These are phyloP conservation scores for Rhabdornis inornatus DNA, from an alignment of 2,113 vertebrate species.

Conservation along the genomic window DNA sequence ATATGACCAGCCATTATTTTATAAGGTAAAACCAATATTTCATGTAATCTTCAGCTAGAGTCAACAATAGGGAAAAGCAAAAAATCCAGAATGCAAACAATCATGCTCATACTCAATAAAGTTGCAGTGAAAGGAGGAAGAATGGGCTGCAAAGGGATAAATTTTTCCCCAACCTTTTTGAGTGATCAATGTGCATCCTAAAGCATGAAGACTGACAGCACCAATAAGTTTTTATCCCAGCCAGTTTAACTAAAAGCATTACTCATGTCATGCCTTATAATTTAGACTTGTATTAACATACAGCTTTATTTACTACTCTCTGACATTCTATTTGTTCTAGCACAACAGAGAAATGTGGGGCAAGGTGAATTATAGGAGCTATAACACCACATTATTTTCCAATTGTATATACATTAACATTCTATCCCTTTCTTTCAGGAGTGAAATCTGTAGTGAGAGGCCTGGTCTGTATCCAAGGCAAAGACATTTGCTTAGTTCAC, in stretches of 20 bases:
- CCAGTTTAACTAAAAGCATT: background rate
- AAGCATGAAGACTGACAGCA: background rate
- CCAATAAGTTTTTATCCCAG: background rate
- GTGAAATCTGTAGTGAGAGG: background rate
- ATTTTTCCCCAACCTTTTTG: background rate
- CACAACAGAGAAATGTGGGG: background rate
- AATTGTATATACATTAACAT: background rate
- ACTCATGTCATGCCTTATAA: background rate
- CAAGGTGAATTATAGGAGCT: background rate
- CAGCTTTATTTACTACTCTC: background rate
- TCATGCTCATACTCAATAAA: background rate
- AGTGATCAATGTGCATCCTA: background rate
- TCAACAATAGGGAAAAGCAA: background rate
- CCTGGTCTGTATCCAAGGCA: background rate
- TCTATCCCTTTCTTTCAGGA: background rate
- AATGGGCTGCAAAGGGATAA: background rate
- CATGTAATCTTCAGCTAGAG: background rate
- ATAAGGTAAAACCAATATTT: background rate
- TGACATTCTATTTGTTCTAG: background rate
- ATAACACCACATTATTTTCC: background rate
- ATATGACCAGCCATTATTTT: background rate
- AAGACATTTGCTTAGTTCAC: background rate
- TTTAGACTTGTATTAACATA: background rate
- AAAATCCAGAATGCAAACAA: background rate
- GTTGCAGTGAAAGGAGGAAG: background rate